Conservation (phyloP, 2,888 invertebrate species). For the Polietes domitor region DNA sequence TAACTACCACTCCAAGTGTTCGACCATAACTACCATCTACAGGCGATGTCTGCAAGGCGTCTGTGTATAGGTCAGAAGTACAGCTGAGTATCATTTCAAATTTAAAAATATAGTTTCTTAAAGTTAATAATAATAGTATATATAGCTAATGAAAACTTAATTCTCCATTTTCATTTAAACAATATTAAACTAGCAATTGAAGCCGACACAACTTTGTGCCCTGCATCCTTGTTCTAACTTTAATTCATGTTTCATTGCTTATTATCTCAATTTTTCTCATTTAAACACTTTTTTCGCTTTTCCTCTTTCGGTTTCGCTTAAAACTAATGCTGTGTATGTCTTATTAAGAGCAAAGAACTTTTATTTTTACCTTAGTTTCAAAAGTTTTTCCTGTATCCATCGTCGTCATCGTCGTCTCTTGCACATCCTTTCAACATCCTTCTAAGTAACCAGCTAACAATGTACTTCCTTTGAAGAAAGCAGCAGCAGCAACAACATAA, state of each 20-base stretch:
- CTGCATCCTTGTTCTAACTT: neutral
- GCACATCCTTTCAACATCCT: neutral
- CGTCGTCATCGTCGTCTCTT: neutral
- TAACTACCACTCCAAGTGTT: too few relatives aligned
- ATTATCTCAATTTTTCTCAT: slow-evolving; percentile 14
- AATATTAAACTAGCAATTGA: neutral
- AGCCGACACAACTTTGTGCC: neutral
- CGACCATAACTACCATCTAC: too few relatives aligned
- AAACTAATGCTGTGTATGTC: slow-evolving; percentile 27
- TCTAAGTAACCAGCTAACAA: slow-evolving; percentile 46
- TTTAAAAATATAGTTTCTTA: too few relatives aligned
- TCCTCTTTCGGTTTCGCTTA: slow-evolving; percentile 8
- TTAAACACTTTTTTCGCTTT: neutral
- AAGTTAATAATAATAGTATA: too few relatives aligned
- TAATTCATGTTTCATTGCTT: slow-evolving; percentile 36
- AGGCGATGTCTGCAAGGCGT: too few relatives aligned
- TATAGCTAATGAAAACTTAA: slow-evolving; percentile 5
- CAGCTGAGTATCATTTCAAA: too few relatives aligned
- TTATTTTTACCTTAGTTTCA: neutral
- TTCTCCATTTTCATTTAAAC: slow-evolving; percentile 5
- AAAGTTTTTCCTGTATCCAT: slow-evolving; percentile 1
- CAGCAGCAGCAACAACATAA: neutral
- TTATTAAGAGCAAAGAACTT: slow-evolving; percentile 27
- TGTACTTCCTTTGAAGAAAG: slow-evolving; percentile 40
- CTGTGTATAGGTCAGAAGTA: too few relatives aligned